Conservation (phyloP, 1,140 invertebrate genomes). For the Idris sp. region DNA sequence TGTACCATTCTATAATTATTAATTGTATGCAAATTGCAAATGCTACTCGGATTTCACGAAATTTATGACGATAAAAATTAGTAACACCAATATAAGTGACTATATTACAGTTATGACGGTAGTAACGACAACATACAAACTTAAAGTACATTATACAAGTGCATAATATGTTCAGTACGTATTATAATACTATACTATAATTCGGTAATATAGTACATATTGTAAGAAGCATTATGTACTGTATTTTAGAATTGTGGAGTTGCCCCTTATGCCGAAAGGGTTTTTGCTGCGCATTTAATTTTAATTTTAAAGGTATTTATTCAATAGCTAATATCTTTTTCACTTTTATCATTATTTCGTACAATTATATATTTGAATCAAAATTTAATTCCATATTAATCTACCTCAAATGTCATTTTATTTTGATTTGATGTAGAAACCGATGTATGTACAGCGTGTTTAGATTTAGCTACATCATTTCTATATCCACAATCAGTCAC, state of each 20-base stretch:
- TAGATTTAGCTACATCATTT: slow-evolving; percentile 8
- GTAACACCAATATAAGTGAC: slow-evolving; percentile 24
- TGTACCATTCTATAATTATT: slow-evolving; percentile 40
- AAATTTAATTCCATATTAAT: slow-evolving; percentile 17
- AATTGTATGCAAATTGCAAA: slow-evolving; percentile 33
- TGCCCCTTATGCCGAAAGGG: too few species aligned
- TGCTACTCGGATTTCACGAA: slow-evolving; percentile 18
- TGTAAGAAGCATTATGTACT: too few species aligned
- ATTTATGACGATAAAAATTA: slow-evolving; percentile 41
- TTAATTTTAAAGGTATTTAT: too few species aligned
- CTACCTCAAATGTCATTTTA: too few species aligned
- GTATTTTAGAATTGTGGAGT: too few species aligned
- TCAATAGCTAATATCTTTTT: too few species aligned
- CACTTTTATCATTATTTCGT: too few species aligned
- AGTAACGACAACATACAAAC: slow-evolving; percentile 16
- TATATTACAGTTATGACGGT: slow-evolving; percentile 14
- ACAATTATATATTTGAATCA: too few species aligned
- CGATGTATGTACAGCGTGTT: slow-evolving; percentile 1
- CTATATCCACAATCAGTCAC: slow-evolving; percentile 17
- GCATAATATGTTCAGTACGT: slow-evolving; percentile 1
- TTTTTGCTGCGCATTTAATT: too few species aligned
- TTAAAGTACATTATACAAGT: slow-evolving; percentile 15
- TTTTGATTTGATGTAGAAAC: not conserved
- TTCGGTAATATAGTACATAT: too few species aligned
- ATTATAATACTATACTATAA: not conserved